Evolutionary conservation across 2,888 invertebrate species (phyloP).

Genomic region (Diarsia rubi): DNA sequence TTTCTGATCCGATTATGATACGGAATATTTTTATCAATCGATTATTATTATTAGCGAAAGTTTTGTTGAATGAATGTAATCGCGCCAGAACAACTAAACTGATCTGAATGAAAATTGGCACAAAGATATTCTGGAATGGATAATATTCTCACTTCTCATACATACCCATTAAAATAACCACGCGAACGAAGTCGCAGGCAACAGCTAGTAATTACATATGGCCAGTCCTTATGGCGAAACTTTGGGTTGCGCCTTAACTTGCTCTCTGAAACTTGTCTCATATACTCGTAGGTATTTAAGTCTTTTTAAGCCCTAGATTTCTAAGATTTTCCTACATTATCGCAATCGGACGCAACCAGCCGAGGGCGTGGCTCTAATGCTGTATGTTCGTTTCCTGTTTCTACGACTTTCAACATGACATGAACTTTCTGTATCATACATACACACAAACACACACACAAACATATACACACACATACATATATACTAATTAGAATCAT

Average conservation of each 20-base stretch:
- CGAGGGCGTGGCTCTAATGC: conserved; percentile 65
- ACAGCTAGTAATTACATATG: not conserved
- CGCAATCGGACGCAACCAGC: conserved; percentile 14
- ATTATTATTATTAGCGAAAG: not conserved
- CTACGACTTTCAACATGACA: not conserved
- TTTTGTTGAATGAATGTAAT: not conserved
- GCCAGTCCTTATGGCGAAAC: too few species aligned
- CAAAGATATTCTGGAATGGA: not conserved
- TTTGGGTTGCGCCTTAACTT: not conserved
- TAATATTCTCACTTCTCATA: too few species aligned
- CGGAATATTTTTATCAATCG: too few species aligned
- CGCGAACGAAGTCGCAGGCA: not conserved
- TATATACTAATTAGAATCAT: too few species aligned
- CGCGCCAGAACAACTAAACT: not conserved
- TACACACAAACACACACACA: too few species aligned
- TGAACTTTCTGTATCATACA: too few species aligned
- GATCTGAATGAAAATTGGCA: not conserved
- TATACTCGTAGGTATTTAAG: not conserved
- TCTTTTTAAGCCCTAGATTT: conserved; percentile 14
- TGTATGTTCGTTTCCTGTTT: conserved; percentile 8
- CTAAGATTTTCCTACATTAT: conserved; percentile 34
- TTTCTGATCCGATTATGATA: too few species aligned
- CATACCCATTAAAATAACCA: not conserved
- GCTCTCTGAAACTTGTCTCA: conserved; percentile 3
- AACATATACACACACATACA: too few species aligned